Percentiles rank a stretch among this genome's conserved stretches.
These are phyloP conservation scores for Noctua comes DNA, from an alignment of 2,888 invertebrate genomes.

Conservation along the genomic window DNA sequence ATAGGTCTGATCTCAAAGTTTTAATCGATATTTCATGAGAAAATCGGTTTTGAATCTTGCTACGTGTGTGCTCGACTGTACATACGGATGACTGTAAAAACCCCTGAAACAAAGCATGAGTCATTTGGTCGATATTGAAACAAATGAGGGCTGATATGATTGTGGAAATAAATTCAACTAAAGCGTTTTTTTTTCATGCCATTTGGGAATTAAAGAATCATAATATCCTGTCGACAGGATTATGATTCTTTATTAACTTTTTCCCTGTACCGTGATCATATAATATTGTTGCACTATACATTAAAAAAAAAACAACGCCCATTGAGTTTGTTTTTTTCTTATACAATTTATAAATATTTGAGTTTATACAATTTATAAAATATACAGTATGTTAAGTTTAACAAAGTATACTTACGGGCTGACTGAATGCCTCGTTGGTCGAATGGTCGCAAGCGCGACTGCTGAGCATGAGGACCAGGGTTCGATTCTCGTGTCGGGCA, in stretches of 20 bases:
- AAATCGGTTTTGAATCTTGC: not conserved
- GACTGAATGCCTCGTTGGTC: too few relatives aligned
- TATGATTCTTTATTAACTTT: not conserved
- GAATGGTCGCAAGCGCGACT: too few relatives aligned
- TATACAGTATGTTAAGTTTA: too few relatives aligned
- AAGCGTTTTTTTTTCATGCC: not conserved
- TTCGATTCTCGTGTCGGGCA: too few relatives aligned
- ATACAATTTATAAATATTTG: too few relatives aligned
- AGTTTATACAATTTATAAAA: too few relatives aligned
- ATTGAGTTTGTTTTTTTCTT: too few relatives aligned
- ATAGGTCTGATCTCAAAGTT: not conserved
- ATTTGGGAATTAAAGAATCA: not conserved
- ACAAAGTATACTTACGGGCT: too few relatives aligned
- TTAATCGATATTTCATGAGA: not conserved
- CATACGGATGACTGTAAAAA: constrained; percentile 7
- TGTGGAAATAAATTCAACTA: not conserved
- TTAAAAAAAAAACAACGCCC: too few relatives aligned
- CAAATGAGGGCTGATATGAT: not conserved
- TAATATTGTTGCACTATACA: too few relatives aligned
- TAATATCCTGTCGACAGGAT: not conserved
- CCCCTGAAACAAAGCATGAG: constrained; percentile 15
- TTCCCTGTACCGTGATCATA: not conserved
- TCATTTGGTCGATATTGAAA: constrained; percentile 38
- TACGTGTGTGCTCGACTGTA: not conserved
- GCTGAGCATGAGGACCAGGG: too few relatives aligned